Evolutionary conservation across 2,113 vertebrate species (phyloP), one percentile per base, ranked within the genome.

Genomic region (Osmerus mordax): DNA sequence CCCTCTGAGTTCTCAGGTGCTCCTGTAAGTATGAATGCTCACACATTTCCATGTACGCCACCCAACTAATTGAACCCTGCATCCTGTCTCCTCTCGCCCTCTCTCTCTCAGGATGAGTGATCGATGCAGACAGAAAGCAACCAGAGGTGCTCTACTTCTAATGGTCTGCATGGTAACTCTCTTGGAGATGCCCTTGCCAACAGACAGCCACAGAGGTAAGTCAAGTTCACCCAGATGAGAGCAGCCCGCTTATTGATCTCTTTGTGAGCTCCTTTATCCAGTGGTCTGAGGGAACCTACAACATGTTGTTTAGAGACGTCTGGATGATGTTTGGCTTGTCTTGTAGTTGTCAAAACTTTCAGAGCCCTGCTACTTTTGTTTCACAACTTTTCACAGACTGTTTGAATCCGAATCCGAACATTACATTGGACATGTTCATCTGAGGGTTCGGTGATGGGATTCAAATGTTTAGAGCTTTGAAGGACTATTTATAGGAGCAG

Each of bases 191-290:
- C 87, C 94, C 56, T 87, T 81, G 51, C 92, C 90, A 69, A 91
- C 93, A n/a, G 94, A 92, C 81, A 94, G 92, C 78, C 87, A 95
- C 74, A 96, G 92, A 94, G 95, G 96, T 98, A 94, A 94, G 94
- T 56, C 65, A 56, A 74, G 25, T 9, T 12, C 23, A 7, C 23
- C 28, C 23, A 23, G 19, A 23, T 14, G 14, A 19, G 59, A 25
- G 59, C 11, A 61, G 59, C 23, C 13, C 15, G 9, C 59, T 16
- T 25, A 28, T 29, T 61, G 59, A 13, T 11, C n/a, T 61, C n/a
- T 13, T 5, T 28, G 13, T 25, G 1, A 25, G 9, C 28, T 11
- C 23, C 28, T 61, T 61, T 28, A 25, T 19, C 9, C 41, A 47
- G 41, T 47, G 41, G 41, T 47, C 41, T 47, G 41, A 47, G 41